Conservation (phyloP, 2,888 invertebrate species). For the Acanthosoma haemorrhoidale region DNA sequence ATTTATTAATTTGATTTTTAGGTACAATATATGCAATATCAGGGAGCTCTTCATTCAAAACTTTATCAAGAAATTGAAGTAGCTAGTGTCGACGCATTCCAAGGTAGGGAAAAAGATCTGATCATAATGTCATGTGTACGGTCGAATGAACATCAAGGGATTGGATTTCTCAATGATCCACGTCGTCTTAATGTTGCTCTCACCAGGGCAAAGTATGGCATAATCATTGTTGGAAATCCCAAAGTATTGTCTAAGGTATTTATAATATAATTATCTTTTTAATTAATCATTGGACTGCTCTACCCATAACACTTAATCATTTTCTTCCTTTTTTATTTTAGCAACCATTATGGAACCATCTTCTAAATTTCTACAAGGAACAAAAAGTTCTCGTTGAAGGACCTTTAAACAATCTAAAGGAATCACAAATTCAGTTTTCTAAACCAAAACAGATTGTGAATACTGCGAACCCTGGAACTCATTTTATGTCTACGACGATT, state of each 20-base stretch:
- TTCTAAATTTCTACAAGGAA: conserved; percentile 95
- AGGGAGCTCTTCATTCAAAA: conserved; percentile 92
- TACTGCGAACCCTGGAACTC: conserved; percentile 88
- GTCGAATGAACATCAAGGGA: conserved; percentile 97
- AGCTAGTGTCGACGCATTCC: conserved; percentile 98
- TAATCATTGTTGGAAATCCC: conserved; percentile 98
- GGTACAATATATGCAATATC: conserved; percentile 96
- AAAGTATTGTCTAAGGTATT: conserved; percentile 87
- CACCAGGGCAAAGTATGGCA: conserved; percentile 94
- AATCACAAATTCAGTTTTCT: conserved; percentile 92
- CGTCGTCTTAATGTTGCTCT: conserved; percentile 95
- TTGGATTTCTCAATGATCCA: conserved; percentile 97
- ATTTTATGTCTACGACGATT: conserved; percentile 96
- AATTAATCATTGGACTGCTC: too few species aligned
- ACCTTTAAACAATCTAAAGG: conserved; percentile 92
- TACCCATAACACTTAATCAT: too few species aligned
- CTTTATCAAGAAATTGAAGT: conserved; percentile 98
- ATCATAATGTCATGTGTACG: conserved; percentile 99
- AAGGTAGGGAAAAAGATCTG: conserved; percentile 94
- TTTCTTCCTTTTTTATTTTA: conserved; percentile 40
- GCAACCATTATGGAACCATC: conserved; percentile 97
- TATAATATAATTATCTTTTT: too few species aligned
- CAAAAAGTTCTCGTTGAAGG: conserved; percentile 96
- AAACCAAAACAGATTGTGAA: conserved; percentile 95
- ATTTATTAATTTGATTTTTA: too few species aligned